phyloP scores from a whole-genome alignment of 37 sponge, comb jelly and placozoan genomes.

The Amphimedon queenslandica region DNA sequence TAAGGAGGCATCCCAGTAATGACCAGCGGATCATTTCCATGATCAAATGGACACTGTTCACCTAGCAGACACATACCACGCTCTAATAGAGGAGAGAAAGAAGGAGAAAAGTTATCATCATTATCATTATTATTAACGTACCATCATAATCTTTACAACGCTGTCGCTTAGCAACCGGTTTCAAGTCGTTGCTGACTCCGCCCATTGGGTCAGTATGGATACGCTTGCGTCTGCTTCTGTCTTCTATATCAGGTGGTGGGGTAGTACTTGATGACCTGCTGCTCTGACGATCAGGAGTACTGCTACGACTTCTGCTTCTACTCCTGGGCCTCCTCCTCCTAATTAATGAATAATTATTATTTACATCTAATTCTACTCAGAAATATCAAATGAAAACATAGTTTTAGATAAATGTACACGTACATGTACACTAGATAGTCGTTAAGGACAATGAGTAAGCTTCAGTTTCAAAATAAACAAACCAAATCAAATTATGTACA shows the following conservation, averaged over 20 bases:
- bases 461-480: too few species aligned
- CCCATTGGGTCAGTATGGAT: neutral
- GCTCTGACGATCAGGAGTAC: constrained; percentile 9
- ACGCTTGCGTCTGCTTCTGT: neutral
- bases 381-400: too few species aligned
- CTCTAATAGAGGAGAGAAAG: constrained; percentile 66
- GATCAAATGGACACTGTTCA: constrained; percentile 93
- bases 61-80: constrained; percentile 94
- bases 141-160: constrained; percentile 91
- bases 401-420: too few species aligned
- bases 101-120: neutral
- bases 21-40: constrained; percentile 87
- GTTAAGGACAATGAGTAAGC: too few species aligned
- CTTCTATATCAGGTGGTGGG: neutral
- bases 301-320: constrained; percentile 21
- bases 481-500: too few species aligned
- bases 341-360: neutral
- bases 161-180: constrained; percentile 27
- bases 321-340: constrained; percentile 3
- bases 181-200: neutral
- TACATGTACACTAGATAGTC: too few species aligned
- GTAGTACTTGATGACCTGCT: neutral
- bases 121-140: constrained; percentile 14
- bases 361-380: too few species aligned
- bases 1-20: constrained; percentile 45